Base-by-base conservation (phyloP, 2,113 vertebrate genomes). In the Zonotrichia leucophrys region DNA sequence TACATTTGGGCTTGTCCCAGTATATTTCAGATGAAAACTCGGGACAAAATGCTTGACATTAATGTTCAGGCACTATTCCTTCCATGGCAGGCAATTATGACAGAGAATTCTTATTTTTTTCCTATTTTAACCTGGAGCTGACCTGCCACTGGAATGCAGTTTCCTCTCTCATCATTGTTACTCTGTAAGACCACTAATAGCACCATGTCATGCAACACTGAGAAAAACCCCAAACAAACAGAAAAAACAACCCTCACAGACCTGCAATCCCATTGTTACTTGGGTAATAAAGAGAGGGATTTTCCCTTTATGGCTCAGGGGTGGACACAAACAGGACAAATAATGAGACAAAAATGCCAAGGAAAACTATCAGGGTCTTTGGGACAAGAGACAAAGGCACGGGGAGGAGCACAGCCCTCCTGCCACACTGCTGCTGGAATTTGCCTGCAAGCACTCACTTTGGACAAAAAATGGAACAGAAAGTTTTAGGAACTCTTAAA, bases 131-230 rank as follows among this genome's bases (percentile, higher is more conserved):
- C 90, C 92, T 70, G 80, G 31, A 58, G 33, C 24, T 97, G 93
- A 95, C 82, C 93, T 94, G 74, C 60, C 62, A 46, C 73, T 64
- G 91, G 91, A 96, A 97, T 84, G 83, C 58, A 85, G 70, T 55
- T 95, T 87, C 69, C 74, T 80, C 63, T 87, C 87, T 73, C 81
- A 70, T 83, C 67, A 73, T 70, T 44, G 21, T 92, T 90, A 68
- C 70, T 83, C 79, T 22, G 27, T 24, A 80, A 75, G 73, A 83
- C 20, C 42, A 10, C 35, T 67, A 83, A 95, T 18, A 78, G 49
- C 68, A 67, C 39, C 10, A 2, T 88, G 56, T 35, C 92, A 94
- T n/a, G 87, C 84, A 92, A 85, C 46, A 28, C 44, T 52, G 8
- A 35, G 55, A 74, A 79, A 87, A 89, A 68, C 6, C 4, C 35